Evolutionary conservation across 1,140 invertebrate species (phyloP).

Genomic region (Acromyrmex echinatior): DNA sequence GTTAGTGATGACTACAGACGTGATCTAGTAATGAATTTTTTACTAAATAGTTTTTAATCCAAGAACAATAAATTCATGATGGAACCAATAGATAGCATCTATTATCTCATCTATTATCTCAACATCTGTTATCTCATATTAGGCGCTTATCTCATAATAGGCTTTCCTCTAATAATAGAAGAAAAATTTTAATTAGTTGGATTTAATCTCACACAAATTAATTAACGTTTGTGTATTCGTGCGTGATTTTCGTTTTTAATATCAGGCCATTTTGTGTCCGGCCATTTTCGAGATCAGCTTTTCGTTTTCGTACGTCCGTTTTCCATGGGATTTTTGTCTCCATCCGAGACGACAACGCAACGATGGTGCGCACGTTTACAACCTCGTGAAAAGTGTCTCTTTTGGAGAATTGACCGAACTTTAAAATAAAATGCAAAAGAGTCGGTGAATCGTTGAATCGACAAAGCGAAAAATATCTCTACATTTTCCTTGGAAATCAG

Average conservation of each 20-base stretch:
- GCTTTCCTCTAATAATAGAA: neutral
- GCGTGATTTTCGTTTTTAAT: conserved; percentile 36
- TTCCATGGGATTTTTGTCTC: conserved; percentile 32
- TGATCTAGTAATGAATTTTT: too few relatives aligned
- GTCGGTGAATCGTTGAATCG: conserved; percentile 7
- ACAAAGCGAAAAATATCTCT: conserved; percentile 14
- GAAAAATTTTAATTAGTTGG: conserved; percentile 43
- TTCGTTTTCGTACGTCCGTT: conserved; percentile 40
- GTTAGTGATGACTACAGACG: too few relatives aligned
- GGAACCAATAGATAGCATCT: too few relatives aligned
- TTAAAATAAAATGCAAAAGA: conserved; percentile 33
- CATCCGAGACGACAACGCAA: neutral
- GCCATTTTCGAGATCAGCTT: conserved; percentile 47
- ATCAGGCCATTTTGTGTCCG: neutral
- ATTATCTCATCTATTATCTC: too few relatives aligned
- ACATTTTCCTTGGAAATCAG: conserved; percentile 26
- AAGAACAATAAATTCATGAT: too few relatives aligned
- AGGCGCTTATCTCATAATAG: too few relatives aligned
- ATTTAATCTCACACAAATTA: conserved; percentile 9
- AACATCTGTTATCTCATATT: too few relatives aligned
- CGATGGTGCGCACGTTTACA: neutral
- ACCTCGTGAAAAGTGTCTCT: conserved; percentile 27
- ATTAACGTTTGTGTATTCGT: conserved; percentile 12
- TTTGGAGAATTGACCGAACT: neutral
- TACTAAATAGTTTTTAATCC: too few relatives aligned